phyloP scores from a whole-genome alignment of 2,888 invertebrate genomes.

The Platycheirus rosarum region DNA sequence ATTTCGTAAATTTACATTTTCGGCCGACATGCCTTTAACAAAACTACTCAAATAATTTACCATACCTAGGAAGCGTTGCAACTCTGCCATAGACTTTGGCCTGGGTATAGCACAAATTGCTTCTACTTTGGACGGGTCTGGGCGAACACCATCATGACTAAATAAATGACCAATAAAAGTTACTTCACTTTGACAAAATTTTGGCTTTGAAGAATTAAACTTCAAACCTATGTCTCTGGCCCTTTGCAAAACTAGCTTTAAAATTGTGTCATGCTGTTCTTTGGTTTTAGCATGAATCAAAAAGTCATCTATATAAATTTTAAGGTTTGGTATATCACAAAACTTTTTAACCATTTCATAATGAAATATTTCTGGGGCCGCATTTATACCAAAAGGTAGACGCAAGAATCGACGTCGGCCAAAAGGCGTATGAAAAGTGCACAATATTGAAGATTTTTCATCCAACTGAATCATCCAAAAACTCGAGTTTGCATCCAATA shows the following conservation, averaged over 20 bases:
- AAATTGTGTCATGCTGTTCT: constrained; percentile 40
- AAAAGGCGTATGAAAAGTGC: constrained; percentile 26
- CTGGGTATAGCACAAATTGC: constrained; percentile 39
- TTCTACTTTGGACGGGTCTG: constrained; percentile 46
- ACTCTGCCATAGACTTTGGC: constrained; percentile 53
- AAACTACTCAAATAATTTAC: constrained; percentile 73
- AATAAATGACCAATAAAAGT: constrained; percentile 53
- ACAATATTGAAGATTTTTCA: constrained; percentile 39
- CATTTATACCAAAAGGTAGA: constrained; percentile 16
- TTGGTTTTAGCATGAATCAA: constrained; percentile 32
- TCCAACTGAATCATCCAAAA: constrained; percentile 51
- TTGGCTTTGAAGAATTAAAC: constrained; percentile 34
- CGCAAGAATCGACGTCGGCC: constrained; percentile 15
- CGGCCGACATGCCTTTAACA: constrained; percentile 70
- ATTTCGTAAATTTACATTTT: constrained; percentile 59
- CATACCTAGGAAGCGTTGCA: constrained; percentile 71
- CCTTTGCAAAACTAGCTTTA: constrained; percentile 6
- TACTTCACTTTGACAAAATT: constrained; percentile 31
- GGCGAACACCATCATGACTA: constrained; percentile 24
- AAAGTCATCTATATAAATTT: constrained; percentile 58
- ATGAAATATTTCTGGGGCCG: constrained; percentile 69
- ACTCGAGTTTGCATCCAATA: constrained; percentile 51
- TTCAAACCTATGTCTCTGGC: constrained; percentile 22
- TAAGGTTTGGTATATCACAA: constrained; percentile 66
- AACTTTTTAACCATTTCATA: constrained; percentile 69